phyloP scores from a whole-genome alignment of 2,113 vertebrate genomes.

The Oryctolagus cuniculus region DNA sequence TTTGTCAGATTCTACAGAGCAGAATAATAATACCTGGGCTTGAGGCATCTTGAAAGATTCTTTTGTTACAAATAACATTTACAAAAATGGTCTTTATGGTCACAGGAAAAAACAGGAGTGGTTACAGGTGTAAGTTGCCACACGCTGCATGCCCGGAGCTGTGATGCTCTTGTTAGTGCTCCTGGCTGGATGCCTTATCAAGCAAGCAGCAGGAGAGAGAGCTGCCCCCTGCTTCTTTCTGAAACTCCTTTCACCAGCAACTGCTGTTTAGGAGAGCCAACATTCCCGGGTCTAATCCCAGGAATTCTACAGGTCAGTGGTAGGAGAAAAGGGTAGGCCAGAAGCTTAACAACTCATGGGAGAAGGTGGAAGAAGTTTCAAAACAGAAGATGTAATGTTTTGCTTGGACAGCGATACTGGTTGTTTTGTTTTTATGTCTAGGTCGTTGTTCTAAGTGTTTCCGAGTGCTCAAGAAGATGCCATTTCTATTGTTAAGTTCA shows the following conservation, averaged over 20 bases:
- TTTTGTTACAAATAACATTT: not conserved
- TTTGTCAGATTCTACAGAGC: not conserved
- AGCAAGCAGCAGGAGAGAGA: not conserved
- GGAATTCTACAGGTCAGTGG: not conserved
- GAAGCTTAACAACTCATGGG: not conserved
- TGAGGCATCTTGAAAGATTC: not conserved
- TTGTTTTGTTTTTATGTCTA: not conserved
- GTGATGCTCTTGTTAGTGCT: not conserved
- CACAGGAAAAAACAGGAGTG: not conserved
- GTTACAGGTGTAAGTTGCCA: not conserved
- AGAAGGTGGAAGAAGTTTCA: not conserved
- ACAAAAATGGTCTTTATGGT: not conserved
- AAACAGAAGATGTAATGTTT: not conserved
- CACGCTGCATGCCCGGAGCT: not conserved
- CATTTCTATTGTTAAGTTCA: not conserved
- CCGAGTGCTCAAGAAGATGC: not conserved
- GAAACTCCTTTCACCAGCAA: not conserved
- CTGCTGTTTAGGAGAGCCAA: not conserved
- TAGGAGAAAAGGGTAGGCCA: not conserved
- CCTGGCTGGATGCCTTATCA: not conserved
- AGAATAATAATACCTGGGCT: not conserved
- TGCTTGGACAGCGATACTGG: not conserved
- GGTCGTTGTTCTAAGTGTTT: not conserved
- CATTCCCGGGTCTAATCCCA: not conserved
- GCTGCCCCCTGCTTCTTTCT: not conserved